Conservation (phyloP, 2,113 vertebrate species). For the Carassius auratus region DNA sequence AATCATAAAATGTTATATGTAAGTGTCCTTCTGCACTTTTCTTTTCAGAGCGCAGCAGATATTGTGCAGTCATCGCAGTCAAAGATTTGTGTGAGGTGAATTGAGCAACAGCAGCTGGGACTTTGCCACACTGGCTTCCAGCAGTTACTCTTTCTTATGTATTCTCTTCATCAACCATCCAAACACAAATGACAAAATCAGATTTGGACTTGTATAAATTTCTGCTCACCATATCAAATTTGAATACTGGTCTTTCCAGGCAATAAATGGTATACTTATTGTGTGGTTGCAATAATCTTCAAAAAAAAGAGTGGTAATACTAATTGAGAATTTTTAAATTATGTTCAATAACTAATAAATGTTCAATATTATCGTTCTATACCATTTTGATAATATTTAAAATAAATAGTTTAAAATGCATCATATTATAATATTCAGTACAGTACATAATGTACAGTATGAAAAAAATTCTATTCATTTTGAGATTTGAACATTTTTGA, state of each 20-base stretch:
- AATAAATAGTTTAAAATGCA: background rate
- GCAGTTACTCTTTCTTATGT: slow-evolving; percentile 45
- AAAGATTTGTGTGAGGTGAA: background rate
- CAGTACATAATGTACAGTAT: background rate
- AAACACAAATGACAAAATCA: background rate
- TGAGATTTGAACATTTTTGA: background rate
- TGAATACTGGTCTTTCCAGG: background rate
- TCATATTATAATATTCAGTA: background rate
- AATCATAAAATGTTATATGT: slow-evolving; percentile 3
- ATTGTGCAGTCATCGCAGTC: background rate
- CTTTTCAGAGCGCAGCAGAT: background rate
- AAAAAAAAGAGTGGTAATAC: background rate
- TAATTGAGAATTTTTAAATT: background rate
- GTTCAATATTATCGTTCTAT: background rate
- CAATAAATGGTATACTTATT: too few relatives aligned
- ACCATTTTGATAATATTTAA: background rate
- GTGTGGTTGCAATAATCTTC: too few relatives aligned
- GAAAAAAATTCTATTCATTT: background rate
- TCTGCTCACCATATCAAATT: slow-evolving; percentile 18
- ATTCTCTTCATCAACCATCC: slow-evolving; percentile 13
- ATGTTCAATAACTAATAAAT: background rate
- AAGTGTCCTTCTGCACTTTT: background rate
- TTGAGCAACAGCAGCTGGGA: slow-evolving; percentile 20
- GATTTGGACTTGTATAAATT: background rate
- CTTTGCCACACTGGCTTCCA: slow-evolving; percentile 24